Evolutionary conservation across 2,797 vertebrate species (phyloP).

Genomic region (Meda fulgida): DNA sequence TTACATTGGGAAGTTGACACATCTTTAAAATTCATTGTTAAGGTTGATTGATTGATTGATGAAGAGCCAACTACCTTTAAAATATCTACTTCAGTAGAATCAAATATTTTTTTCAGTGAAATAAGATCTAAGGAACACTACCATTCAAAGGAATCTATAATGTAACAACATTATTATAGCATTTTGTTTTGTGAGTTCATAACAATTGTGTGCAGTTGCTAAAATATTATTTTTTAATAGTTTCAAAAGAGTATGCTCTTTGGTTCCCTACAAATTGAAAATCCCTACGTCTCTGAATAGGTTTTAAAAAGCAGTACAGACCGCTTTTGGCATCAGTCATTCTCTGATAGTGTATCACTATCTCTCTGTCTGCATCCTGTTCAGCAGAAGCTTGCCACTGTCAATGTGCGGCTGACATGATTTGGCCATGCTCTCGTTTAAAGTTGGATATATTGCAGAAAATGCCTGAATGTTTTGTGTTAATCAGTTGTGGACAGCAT

Average conservation of each 20-base stretch:
- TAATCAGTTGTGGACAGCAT: too few species aligned
- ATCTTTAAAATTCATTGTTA: background rate
- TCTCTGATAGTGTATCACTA: slow-evolving; percentile 38
- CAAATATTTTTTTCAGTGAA: too few species aligned
- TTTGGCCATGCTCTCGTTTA: background rate
- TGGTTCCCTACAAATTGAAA: background rate
- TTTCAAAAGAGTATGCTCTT: background rate
- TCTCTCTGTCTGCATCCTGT: slow-evolving; percentile 40
- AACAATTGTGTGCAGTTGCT: background rate
- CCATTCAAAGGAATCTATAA: background rate
- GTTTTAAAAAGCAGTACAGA: background rate
- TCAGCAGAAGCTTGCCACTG: slow-evolving; percentile 8
- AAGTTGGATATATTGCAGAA: background rate
- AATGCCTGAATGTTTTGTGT: background rate
- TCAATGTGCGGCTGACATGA: background rate
- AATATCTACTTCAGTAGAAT: too few species aligned
- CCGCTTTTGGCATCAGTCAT: background rate
- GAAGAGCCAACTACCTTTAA: too few species aligned
- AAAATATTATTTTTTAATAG: background rate
- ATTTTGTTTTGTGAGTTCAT: background rate
- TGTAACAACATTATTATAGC: background rate
- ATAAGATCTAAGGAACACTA: too few species aligned
- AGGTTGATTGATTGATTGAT: too few species aligned
- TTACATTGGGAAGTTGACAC: too few species aligned
- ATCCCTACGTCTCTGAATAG: background rate